These are phyloP conservation scores for Asteroscopus sphinx DNA, from an alignment of 2,888 invertebrate species.

Conservation along the genomic window DNA sequence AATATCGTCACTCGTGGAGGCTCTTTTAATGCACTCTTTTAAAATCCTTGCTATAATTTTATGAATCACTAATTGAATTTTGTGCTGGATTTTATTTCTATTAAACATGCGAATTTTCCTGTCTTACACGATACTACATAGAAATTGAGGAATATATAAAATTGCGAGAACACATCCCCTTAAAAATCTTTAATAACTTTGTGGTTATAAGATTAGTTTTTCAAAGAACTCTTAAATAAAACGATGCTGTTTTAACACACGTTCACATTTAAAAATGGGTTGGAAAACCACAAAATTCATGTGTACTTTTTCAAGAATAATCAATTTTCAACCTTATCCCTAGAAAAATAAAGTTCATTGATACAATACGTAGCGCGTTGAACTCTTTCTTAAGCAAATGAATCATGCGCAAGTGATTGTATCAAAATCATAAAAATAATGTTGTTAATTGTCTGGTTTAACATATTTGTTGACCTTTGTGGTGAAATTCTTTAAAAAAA, in stretches of 20 bases:
- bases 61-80: too few relatives aligned
- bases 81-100: too few relatives aligned
- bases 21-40: too few relatives aligned
- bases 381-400: conserved; percentile 63
- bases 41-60: too few relatives aligned
- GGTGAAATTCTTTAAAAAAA: too few relatives aligned
- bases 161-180: neutral
- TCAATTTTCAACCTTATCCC: conserved; percentile 13
- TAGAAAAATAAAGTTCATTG: conserved; percentile 11
- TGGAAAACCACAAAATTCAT: conserved; percentile 29
- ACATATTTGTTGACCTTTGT: conserved; percentile 8
- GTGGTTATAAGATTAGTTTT: conserved; percentile 13
- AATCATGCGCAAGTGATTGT: conserved; percentile 37
- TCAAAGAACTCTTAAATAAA: conserved; percentile 32
- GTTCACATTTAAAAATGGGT: conserved; percentile 19
- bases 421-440: conserved; percentile 6
- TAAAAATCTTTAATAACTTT: neutral
- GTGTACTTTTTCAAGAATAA: neutral
- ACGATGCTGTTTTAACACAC: conserved; percentile 2
- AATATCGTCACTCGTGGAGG: too few relatives aligned
- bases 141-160: too few relatives aligned
- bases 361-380: conserved; percentile 53
- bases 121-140: too few relatives aligned
- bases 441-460: conserved; percentile 12
- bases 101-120: too few relatives aligned